Evolutionary conservation across 2,888 invertebrate genomes (phyloP).

Genomic region (Troides helena): DNA sequence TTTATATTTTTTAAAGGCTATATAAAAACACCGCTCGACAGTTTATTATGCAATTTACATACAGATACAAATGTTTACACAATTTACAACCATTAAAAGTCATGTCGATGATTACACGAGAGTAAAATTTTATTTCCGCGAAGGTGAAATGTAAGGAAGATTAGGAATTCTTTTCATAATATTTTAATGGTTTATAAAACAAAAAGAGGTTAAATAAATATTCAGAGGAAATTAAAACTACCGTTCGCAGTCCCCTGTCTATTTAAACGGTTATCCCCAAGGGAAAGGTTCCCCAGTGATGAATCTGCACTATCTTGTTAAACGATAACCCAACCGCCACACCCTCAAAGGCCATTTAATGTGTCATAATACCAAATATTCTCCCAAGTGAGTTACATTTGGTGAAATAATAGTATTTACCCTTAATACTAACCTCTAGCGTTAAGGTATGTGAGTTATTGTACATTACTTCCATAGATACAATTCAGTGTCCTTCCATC

Average conservation of each 20-base stretch:
- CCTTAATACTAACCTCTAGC: background rate
- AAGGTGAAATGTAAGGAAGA: conserved; percentile 8
- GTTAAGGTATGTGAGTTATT: background rate
- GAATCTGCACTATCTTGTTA: conserved; percentile 71
- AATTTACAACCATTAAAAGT: conserved; percentile 14
- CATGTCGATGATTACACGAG: conserved; percentile 21
- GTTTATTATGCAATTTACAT: conserved; percentile 13
- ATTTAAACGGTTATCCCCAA: conserved; percentile 27
- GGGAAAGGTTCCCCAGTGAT: conserved; percentile 52
- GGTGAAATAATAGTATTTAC: conserved; percentile 2
- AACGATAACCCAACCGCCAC: conserved; percentile 58
- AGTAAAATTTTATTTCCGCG: background rate
- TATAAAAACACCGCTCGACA: background rate
- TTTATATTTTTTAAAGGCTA: background rate
- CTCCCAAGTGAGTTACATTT: conserved; percentile 61
- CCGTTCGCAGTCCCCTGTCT: conserved; percentile 7
- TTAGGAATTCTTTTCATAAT: background rate
- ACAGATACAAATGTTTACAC: conserved; percentile 11
- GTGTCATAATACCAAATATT: conserved; percentile 75
- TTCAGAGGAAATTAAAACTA: conserved; percentile 6
- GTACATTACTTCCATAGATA: too few relatives aligned
- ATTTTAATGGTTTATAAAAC: background rate
- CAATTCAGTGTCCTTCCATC: too few relatives aligned
- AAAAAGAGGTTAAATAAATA: conserved; percentile 10
- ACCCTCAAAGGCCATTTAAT: conserved; percentile 56